Base-by-base conservation (phyloP, 2,113 vertebrate species). In the Tautogolabrus adspersus region DNA sequence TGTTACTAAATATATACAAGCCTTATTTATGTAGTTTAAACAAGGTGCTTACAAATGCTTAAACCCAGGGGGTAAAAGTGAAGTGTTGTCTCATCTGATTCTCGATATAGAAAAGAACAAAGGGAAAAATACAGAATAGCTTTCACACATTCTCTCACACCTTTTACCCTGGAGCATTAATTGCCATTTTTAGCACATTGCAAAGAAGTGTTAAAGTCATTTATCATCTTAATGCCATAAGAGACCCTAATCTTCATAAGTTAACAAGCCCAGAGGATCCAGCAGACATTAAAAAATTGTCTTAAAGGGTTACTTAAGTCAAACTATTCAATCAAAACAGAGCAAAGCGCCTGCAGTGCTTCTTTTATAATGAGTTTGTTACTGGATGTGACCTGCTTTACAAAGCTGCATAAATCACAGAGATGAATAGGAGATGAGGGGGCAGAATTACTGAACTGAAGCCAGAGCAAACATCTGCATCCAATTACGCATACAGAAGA, bases 171-270 rank as follows among this genome's bases (percentile, higher is more conserved):
- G 30, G 49, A 79, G 80, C 75, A 71, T 79, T 80, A 73, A 75
- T 56, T 86, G 57, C 65, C 65, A 74, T 77, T 87, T 90, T 79
- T 78, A 82, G 77, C 65, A 78, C 73, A 69, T 23, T 67, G 71
- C 69, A 62, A 67, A 64, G 55, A 61, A 54, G 42, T 49, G 26
- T 81, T 61, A 74, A 69, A 61, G 74, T 52, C 18, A 84, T 90
- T 81, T 65, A 83, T 86, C 83, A 77, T 85, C 63, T 60, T 75
- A 79, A 85, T 85, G 77, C 51, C 80, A 82, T 30, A 75, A 75
- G 65, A 79, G 44, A 78, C 42, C 19, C 11, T 77, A 59, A 75
- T 87, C 74, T 77, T 55, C 72, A 81, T 67, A 84, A 69, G 76
- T 73, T 79, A 83, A 71, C 68, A 77, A 78, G 56, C 63, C 47